A percentile compares a stretch with the other conserved stretches of the same genome.
phyloP scores from a whole-genome alignment of 2,113 vertebrate genomes.

The Echinops telfairi region DNA sequence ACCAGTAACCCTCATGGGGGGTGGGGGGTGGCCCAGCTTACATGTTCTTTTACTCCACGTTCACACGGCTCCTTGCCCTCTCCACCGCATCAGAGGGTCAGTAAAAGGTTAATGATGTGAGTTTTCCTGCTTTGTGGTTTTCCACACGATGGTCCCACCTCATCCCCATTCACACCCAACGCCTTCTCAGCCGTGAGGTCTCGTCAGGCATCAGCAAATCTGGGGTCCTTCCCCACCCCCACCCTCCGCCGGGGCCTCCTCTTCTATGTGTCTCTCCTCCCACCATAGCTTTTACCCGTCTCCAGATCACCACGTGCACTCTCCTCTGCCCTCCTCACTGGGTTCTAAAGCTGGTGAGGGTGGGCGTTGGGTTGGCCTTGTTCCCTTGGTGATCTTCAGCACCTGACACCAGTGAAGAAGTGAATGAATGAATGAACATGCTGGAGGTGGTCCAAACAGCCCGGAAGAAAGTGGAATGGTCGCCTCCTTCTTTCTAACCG shows the following conservation, averaged over 20 bases:
- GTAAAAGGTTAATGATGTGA: fast-evolving
- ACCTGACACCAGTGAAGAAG: neutral
- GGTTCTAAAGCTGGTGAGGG: neutral
- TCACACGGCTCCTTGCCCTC: neutral
- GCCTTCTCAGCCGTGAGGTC: neutral
- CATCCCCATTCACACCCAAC: neutral
- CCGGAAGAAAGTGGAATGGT: neutral
- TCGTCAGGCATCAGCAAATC: neutral
- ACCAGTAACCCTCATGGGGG: no score
- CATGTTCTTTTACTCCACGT: no score
- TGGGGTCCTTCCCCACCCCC: neutral
- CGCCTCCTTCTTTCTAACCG: neutral
- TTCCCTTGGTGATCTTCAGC: neutral
- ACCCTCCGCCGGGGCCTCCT: neutral
- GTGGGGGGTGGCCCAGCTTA: fast-evolving
- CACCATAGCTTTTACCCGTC: neutral
- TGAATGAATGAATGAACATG: neutral
- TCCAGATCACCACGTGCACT: neutral
- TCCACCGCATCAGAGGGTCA: no score
- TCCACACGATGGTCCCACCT: neutral
- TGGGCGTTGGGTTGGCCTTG: neutral
- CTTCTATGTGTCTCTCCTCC: neutral
- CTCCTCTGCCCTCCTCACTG: neutral
- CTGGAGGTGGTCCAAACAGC: neutral
- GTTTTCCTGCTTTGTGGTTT: neutral